Base-by-base conservation (phyloP, 2,888 invertebrate genomes). In the Hirudinaria manillensis region DNA sequence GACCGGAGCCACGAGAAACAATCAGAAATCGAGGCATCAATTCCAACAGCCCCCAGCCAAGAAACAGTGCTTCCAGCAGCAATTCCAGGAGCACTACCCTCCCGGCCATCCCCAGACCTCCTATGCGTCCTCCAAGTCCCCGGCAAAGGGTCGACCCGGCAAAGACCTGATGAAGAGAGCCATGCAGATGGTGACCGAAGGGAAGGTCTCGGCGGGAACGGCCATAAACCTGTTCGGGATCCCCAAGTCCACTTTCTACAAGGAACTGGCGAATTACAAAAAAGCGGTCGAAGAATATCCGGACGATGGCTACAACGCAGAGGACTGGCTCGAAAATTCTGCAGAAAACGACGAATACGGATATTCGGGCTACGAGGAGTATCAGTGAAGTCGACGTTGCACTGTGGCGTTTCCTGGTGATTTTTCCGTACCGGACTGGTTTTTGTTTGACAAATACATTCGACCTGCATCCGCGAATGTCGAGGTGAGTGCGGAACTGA, bases 201-300 rank as follows among this genome's bases (percentile, higher is more conserved):
- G 70, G 45, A 61, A 75, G 70, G 24, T 75, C 21, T 53, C 75
- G 16, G 75, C 75, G 13, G 29, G 67, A 19, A 51, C 75, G 21
- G 75, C 70, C 45, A 75, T 75, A 27, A 53, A 53, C 21, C 24
- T 75, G 56, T 75, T 75, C 36, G 75, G 75, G 29, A 68, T 75
- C n/a, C 65, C 75, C 19, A 61, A 66, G 29, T 75, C 75, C 27
- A 75, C 75, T 29, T 75, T 75, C 32, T 75, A 75, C 53, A 75
- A 70, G 55, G 68, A 75, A 45, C 24, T 75, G 32, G 29, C 72
- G 32, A 56, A 51, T 24, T 36, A 27, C 72, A 72, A 38, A 61
- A 29, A 29, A 29, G 2, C 24, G 4, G 61, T 24, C 3, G 61
- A 61, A 27, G 61, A n/a, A n/a, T 61, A 27, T 61, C 24, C 24